These are phyloP conservation scores for Ceratotherium simum DNA, from an alignment of 2,113 vertebrate species.

Conservation along the genomic window DNA sequence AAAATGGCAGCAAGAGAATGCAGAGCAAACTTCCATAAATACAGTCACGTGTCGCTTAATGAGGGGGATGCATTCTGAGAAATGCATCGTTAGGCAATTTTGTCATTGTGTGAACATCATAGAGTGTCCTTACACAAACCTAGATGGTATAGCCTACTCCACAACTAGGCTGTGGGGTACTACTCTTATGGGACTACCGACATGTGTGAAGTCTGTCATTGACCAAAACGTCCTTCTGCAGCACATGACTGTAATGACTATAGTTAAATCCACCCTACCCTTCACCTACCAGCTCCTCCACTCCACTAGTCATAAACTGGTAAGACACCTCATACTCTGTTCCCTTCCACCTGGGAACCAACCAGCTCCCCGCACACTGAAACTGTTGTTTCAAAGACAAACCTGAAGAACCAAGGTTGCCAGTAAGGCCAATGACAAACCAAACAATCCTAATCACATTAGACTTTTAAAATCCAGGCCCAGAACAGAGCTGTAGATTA, in stretches of 20 bases:
- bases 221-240: too few species aligned
- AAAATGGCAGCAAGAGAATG: background rate
- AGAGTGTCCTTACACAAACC: too few species aligned
- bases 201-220: too few species aligned
- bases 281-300: background rate
- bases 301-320: background rate
- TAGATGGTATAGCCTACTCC: too few species aligned
- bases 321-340: too few species aligned
- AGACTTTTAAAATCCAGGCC: background rate
- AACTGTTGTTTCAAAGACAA: background rate
- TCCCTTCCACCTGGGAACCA: background rate
- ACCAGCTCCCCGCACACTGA: background rate
- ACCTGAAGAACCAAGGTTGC: background rate
- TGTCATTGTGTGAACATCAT: too few species aligned
- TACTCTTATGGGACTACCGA: too few species aligned
- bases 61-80: too few species aligned
- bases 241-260: too few species aligned
- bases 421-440: background rate
- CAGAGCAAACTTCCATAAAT: background rate
- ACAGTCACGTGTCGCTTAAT: too few species aligned
- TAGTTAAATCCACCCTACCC: background rate
- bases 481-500: background rate
- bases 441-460: background rate
- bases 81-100: too few species aligned
- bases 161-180: too few species aligned